Base-by-base conservation (phyloP, 2,888 invertebrate genomes). In the Yponomeuta cagnagella region DNA sequence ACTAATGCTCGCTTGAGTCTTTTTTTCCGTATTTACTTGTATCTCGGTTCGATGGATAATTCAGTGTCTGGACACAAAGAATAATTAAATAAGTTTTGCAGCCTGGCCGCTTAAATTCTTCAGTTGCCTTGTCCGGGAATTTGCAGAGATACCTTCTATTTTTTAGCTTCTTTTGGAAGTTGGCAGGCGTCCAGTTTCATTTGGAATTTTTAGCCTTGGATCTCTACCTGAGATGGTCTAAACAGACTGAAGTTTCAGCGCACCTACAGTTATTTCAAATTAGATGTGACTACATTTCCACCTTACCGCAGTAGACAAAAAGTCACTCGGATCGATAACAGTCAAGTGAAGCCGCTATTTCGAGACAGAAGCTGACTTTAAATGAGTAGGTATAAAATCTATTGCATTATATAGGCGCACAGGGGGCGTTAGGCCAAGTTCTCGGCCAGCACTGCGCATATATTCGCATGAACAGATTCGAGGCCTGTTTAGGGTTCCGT, bases 11-110 rank as follows among this genome's bases (percentile, higher is more conserved):
- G 43, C 31, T 70, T 12, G 52, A n/a, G 70, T 74, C 76, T 76
- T 78, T 74, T 75, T 73, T 68, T 73, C 72, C 72, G 70, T 73
- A 74, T 78, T 75, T 74, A 72, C 75, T 76, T 77, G 76, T 77
- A 77, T 74, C 71, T 68, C 72, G 68, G 73, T 73, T 75, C 74
- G 74, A 74, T 75, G 74, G 68, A 74, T 71, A 72, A 70, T 73
- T 73, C 67, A 63, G 70, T 58, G 43, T 48, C 6, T n/a, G n/a
- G 10, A 37, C 67, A 15, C n/a, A n/a, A 67, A 67, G 37, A 67
- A 37, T 67, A 67, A 67, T 30, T 23, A 64, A 64, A 30, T 64
- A 30, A 30, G 64, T 23, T 30, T 64, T 64, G 30, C 30, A 64
- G 64, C 10, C 31, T 64, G 64, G 10, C 64, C n/a, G 64, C 64